These are phyloP conservation scores for Eumacrocentrus americanus DNA, from an alignment of 2,888 invertebrate species.

Conservation along the genomic window DNA sequence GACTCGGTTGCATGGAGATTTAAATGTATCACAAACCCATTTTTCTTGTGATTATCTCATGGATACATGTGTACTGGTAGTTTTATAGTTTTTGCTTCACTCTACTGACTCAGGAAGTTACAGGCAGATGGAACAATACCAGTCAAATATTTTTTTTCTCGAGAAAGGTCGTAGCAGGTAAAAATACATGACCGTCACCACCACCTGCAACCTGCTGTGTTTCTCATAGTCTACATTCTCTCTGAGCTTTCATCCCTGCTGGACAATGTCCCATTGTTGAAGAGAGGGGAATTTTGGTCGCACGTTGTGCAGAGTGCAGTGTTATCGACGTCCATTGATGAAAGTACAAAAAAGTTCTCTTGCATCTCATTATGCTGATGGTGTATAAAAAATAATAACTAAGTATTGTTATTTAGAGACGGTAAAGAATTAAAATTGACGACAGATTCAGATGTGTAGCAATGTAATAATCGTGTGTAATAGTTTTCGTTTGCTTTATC, in stretches of 20 bases:
- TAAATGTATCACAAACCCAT: conserved; percentile 10
- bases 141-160: background rate
- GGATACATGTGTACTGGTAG: background rate
- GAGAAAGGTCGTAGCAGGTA: background rate
- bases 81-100: background rate
- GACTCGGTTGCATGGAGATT: conserved; percentile 6
- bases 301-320: background rate
- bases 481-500: too few species aligned
- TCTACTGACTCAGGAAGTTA: conserved; percentile 3
- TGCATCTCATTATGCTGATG: background rate
- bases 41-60: too few species aligned
- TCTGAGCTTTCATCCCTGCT: background rate
- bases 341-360: background rate
- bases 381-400: too few species aligned
- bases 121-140: background rate
- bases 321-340: background rate
- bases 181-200: background rate
- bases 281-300: background rate
- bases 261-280: background rate
- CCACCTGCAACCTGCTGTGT: background rate
- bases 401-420: too few species aligned
- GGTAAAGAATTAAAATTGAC: too few species aligned
- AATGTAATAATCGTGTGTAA: too few species aligned
- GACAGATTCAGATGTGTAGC: too few species aligned
- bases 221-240: background rate